A percentile compares a stretch with the other conserved stretches of the same genome.
Conservation (phyloP, 2,888 invertebrate species). For the Camptogramma bilineatum region DNA sequence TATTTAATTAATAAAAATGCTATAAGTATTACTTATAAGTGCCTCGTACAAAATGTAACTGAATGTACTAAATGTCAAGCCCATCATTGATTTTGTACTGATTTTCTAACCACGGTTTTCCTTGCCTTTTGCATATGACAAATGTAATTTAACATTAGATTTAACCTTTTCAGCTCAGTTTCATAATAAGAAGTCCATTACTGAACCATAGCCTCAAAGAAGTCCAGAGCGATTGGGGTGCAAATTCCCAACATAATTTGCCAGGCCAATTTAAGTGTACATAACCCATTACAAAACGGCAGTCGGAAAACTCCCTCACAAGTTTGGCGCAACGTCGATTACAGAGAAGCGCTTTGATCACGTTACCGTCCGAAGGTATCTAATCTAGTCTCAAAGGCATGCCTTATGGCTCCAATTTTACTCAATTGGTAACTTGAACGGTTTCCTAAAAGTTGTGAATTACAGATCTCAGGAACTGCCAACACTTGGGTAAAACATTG, state of each 20-base stretch:
- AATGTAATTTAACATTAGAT: too few relatives aligned
- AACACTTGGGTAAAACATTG: neutral
- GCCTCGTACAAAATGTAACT: too few relatives aligned
- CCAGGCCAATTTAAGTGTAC: slow-evolving; percentile 1
- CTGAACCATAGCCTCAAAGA: neutral
- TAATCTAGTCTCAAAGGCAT: slow-evolving; percentile 54
- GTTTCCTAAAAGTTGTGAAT: neutral
- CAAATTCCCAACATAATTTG: neutral
- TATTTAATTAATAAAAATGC: too few relatives aligned
- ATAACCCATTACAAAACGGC: slow-evolving; percentile 7
- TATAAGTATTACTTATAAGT: too few relatives aligned
- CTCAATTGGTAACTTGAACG: slow-evolving; percentile 34
- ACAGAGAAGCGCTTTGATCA: slow-evolving; percentile 67
- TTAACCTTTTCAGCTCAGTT: too few relatives aligned
- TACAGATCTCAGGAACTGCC: neutral
- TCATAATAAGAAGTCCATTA: neutral
- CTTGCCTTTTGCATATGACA: too few relatives aligned
- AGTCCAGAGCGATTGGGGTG: neutral
- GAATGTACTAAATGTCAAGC: too few relatives aligned
- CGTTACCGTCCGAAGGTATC: slow-evolving; percentile 57
- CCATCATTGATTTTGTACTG: too few relatives aligned
- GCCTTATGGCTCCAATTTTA: slow-evolving; percentile 51
- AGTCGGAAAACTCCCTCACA: slow-evolving; percentile 23
- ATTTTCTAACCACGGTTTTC: too few relatives aligned
- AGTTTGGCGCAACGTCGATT: slow-evolving; percentile 59